Evolutionary conservation across 2,113 vertebrate genomes (phyloP).

Genomic region (Oceanodroma tethys): DNA sequence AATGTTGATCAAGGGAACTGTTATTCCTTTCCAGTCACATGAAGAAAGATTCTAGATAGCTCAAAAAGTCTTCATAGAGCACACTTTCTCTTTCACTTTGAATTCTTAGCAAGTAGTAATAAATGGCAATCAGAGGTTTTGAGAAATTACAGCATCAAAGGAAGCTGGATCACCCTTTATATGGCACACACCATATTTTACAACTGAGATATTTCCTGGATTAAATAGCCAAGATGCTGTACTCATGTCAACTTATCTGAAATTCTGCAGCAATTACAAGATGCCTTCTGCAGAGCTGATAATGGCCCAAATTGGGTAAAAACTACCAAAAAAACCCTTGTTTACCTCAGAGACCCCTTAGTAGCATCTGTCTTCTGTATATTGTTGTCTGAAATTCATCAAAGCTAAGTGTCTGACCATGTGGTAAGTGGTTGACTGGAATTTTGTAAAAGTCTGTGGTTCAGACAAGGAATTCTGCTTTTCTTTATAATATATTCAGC

Average conservation of each 20-base stretch:
- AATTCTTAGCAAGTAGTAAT: background rate
- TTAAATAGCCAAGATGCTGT: background rate
- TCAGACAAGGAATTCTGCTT: background rate
- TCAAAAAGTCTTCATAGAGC: background rate
- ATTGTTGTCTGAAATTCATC: background rate
- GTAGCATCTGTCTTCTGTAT: background rate
- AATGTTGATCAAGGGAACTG: background rate
- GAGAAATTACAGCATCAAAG: background rate
- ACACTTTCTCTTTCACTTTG: background rate
- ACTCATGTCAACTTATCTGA: background rate
- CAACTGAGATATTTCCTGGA: background rate
- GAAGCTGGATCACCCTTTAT: background rate
- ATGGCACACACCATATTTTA: background rate
- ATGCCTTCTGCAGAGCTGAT: background rate
- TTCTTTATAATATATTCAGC: conserved; percentile 39
- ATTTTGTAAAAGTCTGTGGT: conserved; percentile 40
- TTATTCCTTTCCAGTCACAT: background rate
- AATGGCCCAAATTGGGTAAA: background rate
- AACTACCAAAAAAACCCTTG: background rate
- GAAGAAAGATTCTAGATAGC: background rate
- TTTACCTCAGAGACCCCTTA: background rate
- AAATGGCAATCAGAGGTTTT: background rate
- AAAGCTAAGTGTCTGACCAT: background rate
- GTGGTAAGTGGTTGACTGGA: background rate
- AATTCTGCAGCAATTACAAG: background rate